Percentiles rank a stretch among this genome's conserved stretches.
These are phyloP conservation scores for Heliocidaris tuberculata DNA, from an alignment of 35 echinoderm and acorn worm species.

Conservation along the genomic window DNA sequence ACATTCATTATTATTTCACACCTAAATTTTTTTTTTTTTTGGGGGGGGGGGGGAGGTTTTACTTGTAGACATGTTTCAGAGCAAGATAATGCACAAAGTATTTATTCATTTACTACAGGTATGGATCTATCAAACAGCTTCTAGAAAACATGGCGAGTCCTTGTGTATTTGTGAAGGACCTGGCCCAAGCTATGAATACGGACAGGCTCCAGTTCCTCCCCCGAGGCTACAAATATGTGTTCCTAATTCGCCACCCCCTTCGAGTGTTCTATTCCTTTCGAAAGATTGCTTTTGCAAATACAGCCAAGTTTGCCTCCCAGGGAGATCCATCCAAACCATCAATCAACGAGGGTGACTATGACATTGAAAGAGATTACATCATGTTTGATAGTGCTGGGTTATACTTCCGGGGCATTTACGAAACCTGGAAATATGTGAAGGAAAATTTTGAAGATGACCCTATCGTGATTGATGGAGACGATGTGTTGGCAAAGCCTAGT, in stretches of 20 bases:
- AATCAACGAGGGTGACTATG: neutral
- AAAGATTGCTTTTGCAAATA: constrained; percentile 2
- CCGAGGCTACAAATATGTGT: constrained; percentile 53
- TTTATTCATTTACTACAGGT: neutral
- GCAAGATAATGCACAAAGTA: no score
- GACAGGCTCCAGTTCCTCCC: constrained; percentile 36
- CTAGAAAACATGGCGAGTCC: neutral
- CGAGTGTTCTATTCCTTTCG: constrained; percentile 51
- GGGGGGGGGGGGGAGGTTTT: no score
- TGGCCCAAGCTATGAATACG: neutral
- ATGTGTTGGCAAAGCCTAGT: constrained; percentile 51
- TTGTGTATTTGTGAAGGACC: neutral
- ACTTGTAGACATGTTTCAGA: no score
- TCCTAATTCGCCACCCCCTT: constrained; percentile 66
- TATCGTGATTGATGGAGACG: constrained; percentile 67
- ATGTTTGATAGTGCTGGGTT: constrained; percentile 23
- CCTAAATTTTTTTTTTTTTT: no score
- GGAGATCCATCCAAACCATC: neutral
- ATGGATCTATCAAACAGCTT: neutral
- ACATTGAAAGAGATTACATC: neutral
- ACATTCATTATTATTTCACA: no score
- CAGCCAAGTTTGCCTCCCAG: neutral
- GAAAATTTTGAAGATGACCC: constrained; percentile 52
- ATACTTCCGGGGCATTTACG: constrained; percentile 40
- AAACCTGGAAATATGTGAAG: constrained; percentile 48